Evolutionary conservation across 2,888 invertebrate species (phyloP).

Genomic region (Bruchidius siliquastri): DNA sequence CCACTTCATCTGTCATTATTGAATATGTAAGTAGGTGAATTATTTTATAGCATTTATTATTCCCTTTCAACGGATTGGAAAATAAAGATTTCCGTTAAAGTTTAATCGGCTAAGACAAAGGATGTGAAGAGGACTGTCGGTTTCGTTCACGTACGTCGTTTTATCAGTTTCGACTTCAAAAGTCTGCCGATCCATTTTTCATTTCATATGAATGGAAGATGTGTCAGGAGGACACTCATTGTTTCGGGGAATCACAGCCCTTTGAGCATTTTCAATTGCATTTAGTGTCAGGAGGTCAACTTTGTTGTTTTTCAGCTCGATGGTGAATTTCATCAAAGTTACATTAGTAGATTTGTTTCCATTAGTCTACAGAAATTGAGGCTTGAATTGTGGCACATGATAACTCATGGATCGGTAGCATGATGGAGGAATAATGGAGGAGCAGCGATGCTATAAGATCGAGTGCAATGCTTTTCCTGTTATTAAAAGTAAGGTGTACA

Average conservation of each 20-base stretch:
- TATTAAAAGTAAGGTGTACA: no score
- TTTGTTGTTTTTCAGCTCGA: background rate
- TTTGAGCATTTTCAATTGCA: background rate
- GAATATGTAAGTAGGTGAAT: conserved; percentile 19
- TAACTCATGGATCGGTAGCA: no score
- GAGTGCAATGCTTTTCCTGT: no score
- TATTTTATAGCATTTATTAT: conserved; percentile 16
- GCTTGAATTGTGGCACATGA: no score
- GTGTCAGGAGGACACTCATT: background rate
- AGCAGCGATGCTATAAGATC: no score
- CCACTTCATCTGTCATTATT: conserved; percentile 9
- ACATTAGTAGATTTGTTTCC: background rate
- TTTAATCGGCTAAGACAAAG: background rate
- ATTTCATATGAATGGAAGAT: no score
- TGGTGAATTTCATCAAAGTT: background rate
- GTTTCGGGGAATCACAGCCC: background rate
- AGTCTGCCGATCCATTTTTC: no score
- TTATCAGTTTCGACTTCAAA: background rate
- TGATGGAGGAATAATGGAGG: no score
- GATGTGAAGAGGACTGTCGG: background rate
- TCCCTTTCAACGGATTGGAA: conserved; percentile 14
- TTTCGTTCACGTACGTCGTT: background rate
- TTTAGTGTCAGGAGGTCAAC: background rate
- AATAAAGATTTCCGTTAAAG: conserved; percentile 14
- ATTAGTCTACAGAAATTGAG: no score